Evolutionary conservation across 2,888 invertebrate species (phyloP), one percentile per base, ranked within the genome.

Genomic region (Melanargia galathea): DNA sequence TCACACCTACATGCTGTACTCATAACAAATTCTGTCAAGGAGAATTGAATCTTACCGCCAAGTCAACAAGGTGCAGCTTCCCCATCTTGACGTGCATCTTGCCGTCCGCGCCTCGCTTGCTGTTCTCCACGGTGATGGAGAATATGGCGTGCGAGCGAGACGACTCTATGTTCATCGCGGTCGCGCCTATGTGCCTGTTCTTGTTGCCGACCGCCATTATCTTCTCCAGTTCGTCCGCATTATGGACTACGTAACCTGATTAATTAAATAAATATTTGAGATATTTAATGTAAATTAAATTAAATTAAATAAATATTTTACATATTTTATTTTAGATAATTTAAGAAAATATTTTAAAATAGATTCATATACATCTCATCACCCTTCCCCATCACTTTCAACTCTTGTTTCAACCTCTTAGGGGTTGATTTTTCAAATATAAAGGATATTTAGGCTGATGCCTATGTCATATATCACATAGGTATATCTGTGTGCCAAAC

Each of bases 111-210:
- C 94, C 96, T 62, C 94, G 92, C 82, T 97, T 96, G 87, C 98
- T 98, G 69, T 97, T 97, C 91, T 99, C 99, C 49, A 99, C 96
- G 0, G 98, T 98, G 52, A 99, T 97, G 13, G 98, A 98, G 91
- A 99, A 99, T 74, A 99, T 99, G 8, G 99, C 99, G 92, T 99
- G 99, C 0, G 98, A 99, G 56, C 99, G 92, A 0, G 98, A 99
- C 74, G 98, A 98, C 79, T 97, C 97, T 11, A 96, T 95, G 86
- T 99, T 99, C 99, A 99, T 99, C 71, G 98, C 96, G 0, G 99
- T 99, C 0, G 98, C 96, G 10, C 87, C 83, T 62, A 86, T 89
- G 60, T 88, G 87, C 0, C 99, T 93, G 92, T 98, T 99, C 87
- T 97, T 98, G 84, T 99, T 99, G 60, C 99, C 99, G 22, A 98